Evolutionary conservation across 1,140 invertebrate genomes (phyloP).

Genomic region (Campoletis sonorensis): DNA sequence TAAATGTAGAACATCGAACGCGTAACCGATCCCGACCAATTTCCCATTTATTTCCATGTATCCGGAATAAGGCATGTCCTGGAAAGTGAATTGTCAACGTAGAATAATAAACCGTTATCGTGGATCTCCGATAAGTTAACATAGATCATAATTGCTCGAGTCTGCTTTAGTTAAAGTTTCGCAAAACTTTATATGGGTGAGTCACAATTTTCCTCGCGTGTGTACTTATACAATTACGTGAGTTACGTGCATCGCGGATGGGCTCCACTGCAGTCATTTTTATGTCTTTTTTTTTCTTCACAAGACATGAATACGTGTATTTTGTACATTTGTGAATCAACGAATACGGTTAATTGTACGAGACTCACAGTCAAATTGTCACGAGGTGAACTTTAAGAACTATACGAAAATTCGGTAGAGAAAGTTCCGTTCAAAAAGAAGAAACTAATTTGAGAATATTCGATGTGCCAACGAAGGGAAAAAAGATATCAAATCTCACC

Average conservation of each 20-base stretch:
- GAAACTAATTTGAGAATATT: neutral
- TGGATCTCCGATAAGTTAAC: too few species aligned
- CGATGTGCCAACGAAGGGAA: neutral
- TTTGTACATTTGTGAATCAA: neutral
- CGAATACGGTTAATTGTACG: neutral
- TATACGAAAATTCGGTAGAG: neutral
- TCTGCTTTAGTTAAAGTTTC: neutral
- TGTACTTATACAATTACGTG: constrained; percentile 1
- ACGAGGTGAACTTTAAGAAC: too few species aligned
- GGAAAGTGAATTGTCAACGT: neutral
- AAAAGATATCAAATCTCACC: constrained; percentile 49
- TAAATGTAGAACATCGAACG: constrained; percentile 84
- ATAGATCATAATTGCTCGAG: too few species aligned
- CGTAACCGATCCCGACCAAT: constrained; percentile 80
- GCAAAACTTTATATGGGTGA: neutral
- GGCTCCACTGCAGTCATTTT: neutral
- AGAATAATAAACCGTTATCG: too few species aligned
- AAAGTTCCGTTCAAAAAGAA: neutral
- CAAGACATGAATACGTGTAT: neutral
- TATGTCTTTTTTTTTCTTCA: neutral
- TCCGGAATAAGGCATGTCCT: constrained; percentile 71
- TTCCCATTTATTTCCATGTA: constrained; percentile 77
- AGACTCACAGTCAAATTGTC: too few species aligned
- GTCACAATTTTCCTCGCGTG: neutral
- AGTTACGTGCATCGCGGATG: constrained; percentile 2